These are phyloP conservation scores for Drosophila macrothrix DNA, from an alignment of 2,888 invertebrate species.

Conservation along the genomic window DNA sequence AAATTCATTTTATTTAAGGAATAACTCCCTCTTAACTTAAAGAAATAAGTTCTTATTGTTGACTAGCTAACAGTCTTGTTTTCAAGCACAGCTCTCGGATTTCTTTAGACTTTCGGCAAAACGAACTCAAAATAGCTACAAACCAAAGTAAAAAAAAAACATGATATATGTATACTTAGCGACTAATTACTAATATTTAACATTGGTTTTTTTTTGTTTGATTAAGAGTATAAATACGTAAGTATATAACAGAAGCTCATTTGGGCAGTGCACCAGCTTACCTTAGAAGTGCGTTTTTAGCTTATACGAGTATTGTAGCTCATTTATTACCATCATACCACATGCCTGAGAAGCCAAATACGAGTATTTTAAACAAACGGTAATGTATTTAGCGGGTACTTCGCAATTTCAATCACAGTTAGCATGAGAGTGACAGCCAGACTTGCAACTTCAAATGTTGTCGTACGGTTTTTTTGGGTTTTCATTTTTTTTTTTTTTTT, in stretches of 20 bases:
- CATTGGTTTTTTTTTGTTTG: slow-evolving; percentile 6
- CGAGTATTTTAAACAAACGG: slow-evolving; percentile 61
- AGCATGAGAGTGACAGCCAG: slow-evolving; percentile 66
- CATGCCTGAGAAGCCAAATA: slow-evolving; percentile 76
- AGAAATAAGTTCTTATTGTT: background rate
- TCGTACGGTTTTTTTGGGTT: slow-evolving; percentile 23
- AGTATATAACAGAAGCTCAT: slow-evolving; percentile 55
- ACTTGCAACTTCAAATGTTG: slow-evolving; percentile 62
- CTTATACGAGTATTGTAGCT: slow-evolving; percentile 53
- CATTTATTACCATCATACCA: slow-evolving; percentile 76
- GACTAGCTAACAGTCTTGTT: background rate
- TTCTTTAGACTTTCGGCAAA: slow-evolving; percentile 13
- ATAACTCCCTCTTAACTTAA: background rate
- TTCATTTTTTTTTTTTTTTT: slow-evolving; percentile 5
- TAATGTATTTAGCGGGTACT: slow-evolving; percentile 57
- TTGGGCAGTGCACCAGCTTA: slow-evolving; percentile 76
- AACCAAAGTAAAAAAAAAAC: slow-evolving; percentile 10
- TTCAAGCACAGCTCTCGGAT: slow-evolving; percentile 16
- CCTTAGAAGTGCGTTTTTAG: slow-evolving; percentile 72
- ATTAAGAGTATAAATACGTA: slow-evolving; percentile 46
- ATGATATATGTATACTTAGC: slow-evolving; percentile 39
- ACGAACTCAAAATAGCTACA: slow-evolving; percentile 28
- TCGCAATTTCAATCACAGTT: slow-evolving; percentile 59
- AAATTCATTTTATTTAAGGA: background rate
- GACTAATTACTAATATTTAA: slow-evolving; percentile 27